A percentile compares a stretch with the other conserved stretches of the same genome.
phyloP scores from a whole-genome alignment of 2,797 vertebrate genomes.

The Myiotriccus ornatus region DNA sequence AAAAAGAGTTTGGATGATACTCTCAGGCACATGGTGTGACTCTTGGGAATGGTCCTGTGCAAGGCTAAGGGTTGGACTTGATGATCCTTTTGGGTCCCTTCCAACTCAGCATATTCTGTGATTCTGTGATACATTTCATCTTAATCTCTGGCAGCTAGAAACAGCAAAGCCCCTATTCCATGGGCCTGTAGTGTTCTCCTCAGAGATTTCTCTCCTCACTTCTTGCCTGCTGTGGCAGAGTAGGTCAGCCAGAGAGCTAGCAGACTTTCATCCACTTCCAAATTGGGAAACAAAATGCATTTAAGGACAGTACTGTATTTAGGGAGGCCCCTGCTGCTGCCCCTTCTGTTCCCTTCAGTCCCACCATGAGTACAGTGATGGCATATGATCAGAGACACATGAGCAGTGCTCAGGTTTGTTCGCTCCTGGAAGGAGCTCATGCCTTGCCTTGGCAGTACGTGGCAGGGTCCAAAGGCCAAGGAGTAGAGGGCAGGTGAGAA shows the following conservation, averaged over 20 bases:
- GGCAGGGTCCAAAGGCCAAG: background rate
- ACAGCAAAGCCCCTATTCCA: background rate
- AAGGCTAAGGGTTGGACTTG: background rate
- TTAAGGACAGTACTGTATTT: background rate
- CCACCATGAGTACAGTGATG: accelerated
- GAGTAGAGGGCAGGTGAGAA: background rate
- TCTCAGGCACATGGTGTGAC: background rate
- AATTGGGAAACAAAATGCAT: accelerated
- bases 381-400: accelerated
- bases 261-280: background rate
- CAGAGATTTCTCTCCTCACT: background rate
- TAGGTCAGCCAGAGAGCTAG: background rate
- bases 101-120: background rate
- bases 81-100: background rate
- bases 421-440: accelerated
- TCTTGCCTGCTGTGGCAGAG: background rate
- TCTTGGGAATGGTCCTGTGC: background rate
- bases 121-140: background rate
- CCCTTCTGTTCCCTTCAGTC: background rate
- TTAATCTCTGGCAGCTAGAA: background rate
- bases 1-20: background rate
- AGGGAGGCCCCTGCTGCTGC: background rate
- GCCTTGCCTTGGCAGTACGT: background rate
- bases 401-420: background rate
- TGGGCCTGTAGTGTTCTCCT: background rate